Base-by-base conservation (phyloP, 2,888 invertebrate genomes). In the Conomelus anceps region DNA sequence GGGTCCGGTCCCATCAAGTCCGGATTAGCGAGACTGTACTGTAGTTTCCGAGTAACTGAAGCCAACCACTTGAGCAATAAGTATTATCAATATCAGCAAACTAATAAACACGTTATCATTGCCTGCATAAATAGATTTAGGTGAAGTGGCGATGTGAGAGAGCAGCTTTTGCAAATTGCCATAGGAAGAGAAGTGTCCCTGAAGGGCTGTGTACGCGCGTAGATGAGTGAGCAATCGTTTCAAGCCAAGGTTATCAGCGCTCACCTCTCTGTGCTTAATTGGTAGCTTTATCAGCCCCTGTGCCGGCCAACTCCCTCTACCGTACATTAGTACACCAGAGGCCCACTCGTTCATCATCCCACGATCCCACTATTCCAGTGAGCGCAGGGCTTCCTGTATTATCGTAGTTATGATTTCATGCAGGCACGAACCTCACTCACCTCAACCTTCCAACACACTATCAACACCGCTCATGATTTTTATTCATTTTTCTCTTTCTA, bases 221-320 rank as follows among this genome's bases (percentile, higher is more conserved):
- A 20, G 17, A 20, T 17, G 41, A 41, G 17, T 41, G 41, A 17
- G 41, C 41, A 41, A 41, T 41, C 41, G 41, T 41, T 7, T 41
- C 41, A 23, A 86, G 26, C 26, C 86, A 86, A 86, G 86, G 86
- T 23, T 86, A 86, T 86, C 86, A n/a, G 26, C 23, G 23, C 86
- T 23, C 86, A 20, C 24, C 86, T 86, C 86, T 90, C 88, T 90
- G 87, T 90, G 88, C 88, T 90, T 90, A 90, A 90, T 90, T 90
- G 90, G 90, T 90, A 88, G 85, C 87, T 90, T 89, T 89, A 88
- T 89, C 34, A 89, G 89, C 92, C 93, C 94, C 94, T 94, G 95
- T 94, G 95, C 95, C 94, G 94, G 94, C 93, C 92, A 94, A n/a
- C n/a, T n/a, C n/a, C n/a, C n/a, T n/a, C n/a, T n/a, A n/a, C n/a